phyloP scores from a whole-genome alignment of 2,113 vertebrate genomes.

The Salvelinus fontinalis region DNA sequence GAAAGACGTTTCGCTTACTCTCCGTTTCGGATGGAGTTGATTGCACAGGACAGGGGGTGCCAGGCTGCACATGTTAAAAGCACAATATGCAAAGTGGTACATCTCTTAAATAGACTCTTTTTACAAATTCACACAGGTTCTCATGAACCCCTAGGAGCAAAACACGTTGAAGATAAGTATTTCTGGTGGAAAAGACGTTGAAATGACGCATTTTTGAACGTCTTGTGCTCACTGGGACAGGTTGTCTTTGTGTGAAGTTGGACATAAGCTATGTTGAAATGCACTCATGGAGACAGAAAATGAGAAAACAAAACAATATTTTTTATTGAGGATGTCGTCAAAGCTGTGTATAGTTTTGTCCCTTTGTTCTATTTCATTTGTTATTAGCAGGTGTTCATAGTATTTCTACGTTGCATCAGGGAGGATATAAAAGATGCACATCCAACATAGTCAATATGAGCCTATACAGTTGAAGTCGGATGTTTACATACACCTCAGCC shows the following conservation, averaged over 20 bases:
- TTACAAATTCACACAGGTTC: slow-evolving; percentile 46
- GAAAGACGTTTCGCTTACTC: slow-evolving; percentile 40
- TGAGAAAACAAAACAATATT: slow-evolving; percentile 44
- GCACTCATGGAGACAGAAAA: slow-evolving; percentile 28
- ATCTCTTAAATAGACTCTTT: slow-evolving; percentile 9
- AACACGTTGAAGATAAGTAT: too few species aligned
- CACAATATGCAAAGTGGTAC: slow-evolving; percentile 64
- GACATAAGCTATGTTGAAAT: slow-evolving; percentile 64
- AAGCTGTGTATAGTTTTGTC: slow-evolving; percentile 47
- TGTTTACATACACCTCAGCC: too few species aligned
- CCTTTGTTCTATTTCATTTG: slow-evolving; percentile 42
- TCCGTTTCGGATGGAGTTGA: slow-evolving; percentile 25
- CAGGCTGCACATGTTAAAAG: slow-evolving; percentile 53
- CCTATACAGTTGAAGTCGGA: background rate
- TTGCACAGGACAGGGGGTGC: slow-evolving; percentile 29
- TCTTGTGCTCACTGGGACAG: too few species aligned
- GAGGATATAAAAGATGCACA: slow-evolving; percentile 36
- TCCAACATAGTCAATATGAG: slow-evolving; percentile 28
- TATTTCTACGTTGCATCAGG: slow-evolving; percentile 14
- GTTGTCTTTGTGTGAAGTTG: slow-evolving; percentile 64
- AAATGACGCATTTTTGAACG: too few species aligned
- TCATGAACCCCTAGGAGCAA: background rate
- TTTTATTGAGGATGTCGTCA: slow-evolving; percentile 26
- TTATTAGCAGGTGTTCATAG: slow-evolving; percentile 9
- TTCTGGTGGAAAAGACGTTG: too few species aligned